Evolutionary conservation across 2,888 invertebrate genomes (phyloP).

Genomic region (Crematogaster levior): DNA sequence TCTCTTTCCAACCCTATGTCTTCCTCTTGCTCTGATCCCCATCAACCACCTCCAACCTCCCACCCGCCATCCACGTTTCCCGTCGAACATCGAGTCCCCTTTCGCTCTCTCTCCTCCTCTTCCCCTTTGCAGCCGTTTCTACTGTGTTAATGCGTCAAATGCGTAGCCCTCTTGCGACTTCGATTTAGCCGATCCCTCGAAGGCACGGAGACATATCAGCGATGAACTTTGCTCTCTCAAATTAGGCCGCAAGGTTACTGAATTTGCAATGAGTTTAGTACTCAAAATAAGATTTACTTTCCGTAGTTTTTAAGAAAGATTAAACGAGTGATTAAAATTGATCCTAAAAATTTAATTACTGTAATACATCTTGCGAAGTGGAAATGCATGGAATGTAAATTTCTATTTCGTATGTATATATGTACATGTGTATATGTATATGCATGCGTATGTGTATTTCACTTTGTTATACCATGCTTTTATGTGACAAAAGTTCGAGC

Average conservation of each 20-base stretch:
- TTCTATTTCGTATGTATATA: not conserved
- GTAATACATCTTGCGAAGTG: not conserved
- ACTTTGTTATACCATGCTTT: conserved; percentile 3
- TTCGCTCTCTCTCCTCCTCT: conserved; percentile 58
- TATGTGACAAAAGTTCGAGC: conserved; percentile 19
- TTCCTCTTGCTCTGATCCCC: conserved; percentile 64
- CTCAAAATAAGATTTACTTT: not conserved
- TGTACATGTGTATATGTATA: not conserved
- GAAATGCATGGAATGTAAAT: not conserved
- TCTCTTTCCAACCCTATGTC: conserved; percentile 39
- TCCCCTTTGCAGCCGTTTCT: conserved; percentile 54
- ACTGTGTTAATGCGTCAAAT: conserved; percentile 79
- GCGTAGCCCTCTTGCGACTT: conserved; percentile 72
- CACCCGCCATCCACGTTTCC: conserved; percentile 69
- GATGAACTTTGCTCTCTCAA: conserved; percentile 35
- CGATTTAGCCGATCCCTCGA: conserved; percentile 6
- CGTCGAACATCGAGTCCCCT: conserved; percentile 75
- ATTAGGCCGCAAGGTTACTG: conserved; percentile 4
- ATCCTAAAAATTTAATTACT: not conserved
- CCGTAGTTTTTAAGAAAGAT: not conserved
- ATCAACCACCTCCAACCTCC: conserved; percentile 71
- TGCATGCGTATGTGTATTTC: not conserved
- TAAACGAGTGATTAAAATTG: not conserved
- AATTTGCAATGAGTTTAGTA: not conserved
- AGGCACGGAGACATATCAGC: not conserved